phyloP scores from a whole-genome alignment of 2,113 vertebrate genomes.

The Perognathus longimembris region DNA sequence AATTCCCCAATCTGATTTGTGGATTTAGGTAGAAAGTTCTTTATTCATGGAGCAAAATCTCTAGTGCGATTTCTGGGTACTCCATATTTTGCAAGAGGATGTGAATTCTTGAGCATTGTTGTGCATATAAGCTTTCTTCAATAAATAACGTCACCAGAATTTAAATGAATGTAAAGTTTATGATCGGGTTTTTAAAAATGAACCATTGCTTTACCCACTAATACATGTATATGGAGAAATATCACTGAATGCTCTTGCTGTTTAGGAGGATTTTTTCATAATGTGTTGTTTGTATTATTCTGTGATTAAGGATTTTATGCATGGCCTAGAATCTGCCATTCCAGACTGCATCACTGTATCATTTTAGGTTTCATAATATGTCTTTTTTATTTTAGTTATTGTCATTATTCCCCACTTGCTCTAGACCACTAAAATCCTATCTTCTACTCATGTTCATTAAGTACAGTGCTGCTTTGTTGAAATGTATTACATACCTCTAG shows the following conservation, averaged over 20 bases:
- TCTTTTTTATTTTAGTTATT: slow-evolving; percentile 14
- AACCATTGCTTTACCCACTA: background rate
- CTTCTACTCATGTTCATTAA: background rate
- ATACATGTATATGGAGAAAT: background rate
- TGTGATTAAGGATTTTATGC: background rate
- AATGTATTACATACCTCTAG: background rate
- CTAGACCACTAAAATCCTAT: background rate
- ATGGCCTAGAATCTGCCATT: background rate
- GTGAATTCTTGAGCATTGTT: background rate
- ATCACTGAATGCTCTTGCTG: background rate
- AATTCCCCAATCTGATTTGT: background rate
- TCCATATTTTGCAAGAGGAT: background rate
- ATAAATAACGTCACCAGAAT: background rate
- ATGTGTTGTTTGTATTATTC: background rate
- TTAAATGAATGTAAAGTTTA: slow-evolving; percentile 19
- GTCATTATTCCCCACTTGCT: background rate
- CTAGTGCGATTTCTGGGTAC: background rate
- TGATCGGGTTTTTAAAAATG: background rate
- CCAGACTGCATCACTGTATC: background rate
- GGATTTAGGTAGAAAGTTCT: background rate
- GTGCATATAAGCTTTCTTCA: background rate
- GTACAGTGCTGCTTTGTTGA: background rate
- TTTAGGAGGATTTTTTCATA: background rate
- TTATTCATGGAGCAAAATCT: background rate
- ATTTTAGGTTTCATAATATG: background rate